phyloP scores from a whole-genome alignment of 2,888 invertebrate species.

The Agrotis puta region DNA sequence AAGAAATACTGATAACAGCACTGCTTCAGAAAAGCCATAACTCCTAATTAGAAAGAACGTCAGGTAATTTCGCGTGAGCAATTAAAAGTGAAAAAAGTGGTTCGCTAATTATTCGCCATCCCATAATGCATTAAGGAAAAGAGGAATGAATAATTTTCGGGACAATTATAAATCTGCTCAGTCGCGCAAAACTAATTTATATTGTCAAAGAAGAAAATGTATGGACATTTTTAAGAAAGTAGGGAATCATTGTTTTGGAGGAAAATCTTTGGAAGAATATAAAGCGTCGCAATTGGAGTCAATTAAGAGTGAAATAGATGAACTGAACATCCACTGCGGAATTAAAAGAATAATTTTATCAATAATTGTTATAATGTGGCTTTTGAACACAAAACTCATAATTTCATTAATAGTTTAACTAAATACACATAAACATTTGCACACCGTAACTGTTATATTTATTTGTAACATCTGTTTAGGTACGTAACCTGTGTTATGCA shows the following conservation, averaged over 20 bases:
- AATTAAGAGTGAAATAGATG: conserved; percentile 30
- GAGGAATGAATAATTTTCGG: conserved; percentile 65
- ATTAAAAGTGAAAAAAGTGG: conserved; percentile 65
- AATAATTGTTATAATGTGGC: neutral
- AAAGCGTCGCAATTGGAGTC: conserved; percentile 18
- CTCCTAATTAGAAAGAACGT: conserved; percentile 56
- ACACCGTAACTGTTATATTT: no score
- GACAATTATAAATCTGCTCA: conserved; percentile 67
- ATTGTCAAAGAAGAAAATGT: conserved; percentile 64
- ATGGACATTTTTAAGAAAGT: conserved; percentile 58
- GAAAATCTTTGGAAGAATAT: conserved; percentile 12
- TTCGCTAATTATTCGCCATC: conserved; percentile 62
- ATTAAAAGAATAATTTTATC: neutral
- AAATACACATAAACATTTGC: no score
- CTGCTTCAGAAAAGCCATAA: conserved; percentile 23
- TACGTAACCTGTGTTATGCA: no score
- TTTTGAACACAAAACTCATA: neutral
- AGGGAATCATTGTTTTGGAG: conserved; percentile 43
- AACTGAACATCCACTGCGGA: neutral
- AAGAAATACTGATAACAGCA: conserved; percentile 9
- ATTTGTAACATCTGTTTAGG: no score
- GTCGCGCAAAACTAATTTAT: conserved; percentile 65
- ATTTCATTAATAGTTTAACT: no score
- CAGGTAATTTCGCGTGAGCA: conserved; percentile 65
- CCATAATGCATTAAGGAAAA: conserved; percentile 66